A percentile compares a stretch with the other conserved stretches of the same genome.
phyloP scores from a whole-genome alignment of 2,797 vertebrate genomes.

The Esox lucius region DNA sequence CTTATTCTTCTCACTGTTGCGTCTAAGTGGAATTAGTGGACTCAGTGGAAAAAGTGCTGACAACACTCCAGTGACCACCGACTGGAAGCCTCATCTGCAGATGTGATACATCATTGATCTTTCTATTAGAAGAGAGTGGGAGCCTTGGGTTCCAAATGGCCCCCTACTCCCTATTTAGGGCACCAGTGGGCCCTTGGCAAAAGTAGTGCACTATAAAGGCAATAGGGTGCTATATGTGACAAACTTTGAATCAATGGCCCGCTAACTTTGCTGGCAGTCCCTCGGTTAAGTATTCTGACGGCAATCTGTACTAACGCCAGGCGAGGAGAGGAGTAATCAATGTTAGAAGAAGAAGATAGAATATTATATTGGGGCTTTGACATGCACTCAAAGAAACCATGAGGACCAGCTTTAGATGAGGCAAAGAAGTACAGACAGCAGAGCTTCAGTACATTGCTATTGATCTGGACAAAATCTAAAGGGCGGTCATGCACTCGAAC shows the following conservation, averaged over 20 bases:
- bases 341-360: conserved; percentile 50
- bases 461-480: neutral
- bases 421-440: neutral
- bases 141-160: neutral
- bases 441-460: neutral
- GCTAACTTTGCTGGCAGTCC: conserved; percentile 28
- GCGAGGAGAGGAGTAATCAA: conserved; percentile 28
- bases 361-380: conserved; percentile 15
- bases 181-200: too few relatives aligned
- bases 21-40: conserved; percentile 23
- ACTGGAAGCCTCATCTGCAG: conserved; percentile 47
- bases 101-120: conserved; percentile 62
- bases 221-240: neutral
- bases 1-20: neutral
- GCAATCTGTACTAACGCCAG: conserved; percentile 11
- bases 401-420: neutral
- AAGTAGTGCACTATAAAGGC: neutral
- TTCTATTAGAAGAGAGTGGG: conserved; percentile 53
- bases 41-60: conserved; percentile 49
- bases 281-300: conserved; percentile 29
- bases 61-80: conserved; percentile 36
- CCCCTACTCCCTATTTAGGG: neutral
- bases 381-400: neutral
- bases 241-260: conserved; percentile 50
- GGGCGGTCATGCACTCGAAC: neutral